Evolutionary conservation across 2,888 invertebrate species (phyloP).

Genomic region (Polydrusus tereticollis): DNA sequence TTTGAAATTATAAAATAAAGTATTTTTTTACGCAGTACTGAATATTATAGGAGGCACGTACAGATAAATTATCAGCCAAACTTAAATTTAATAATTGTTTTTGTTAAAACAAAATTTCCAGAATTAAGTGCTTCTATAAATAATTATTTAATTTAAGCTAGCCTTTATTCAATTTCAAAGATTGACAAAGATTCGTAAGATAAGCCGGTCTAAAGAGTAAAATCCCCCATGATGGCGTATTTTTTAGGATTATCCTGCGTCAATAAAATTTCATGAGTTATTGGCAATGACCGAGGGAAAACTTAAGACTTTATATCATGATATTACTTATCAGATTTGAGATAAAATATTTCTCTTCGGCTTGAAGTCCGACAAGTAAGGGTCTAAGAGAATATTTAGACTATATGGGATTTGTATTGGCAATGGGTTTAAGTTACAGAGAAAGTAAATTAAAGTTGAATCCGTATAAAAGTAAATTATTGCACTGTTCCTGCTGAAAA

Average conservation of each 20-base stretch:
- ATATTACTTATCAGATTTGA: conserved; percentile 24
- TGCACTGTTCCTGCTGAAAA: too few relatives aligned
- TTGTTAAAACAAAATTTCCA: too few relatives aligned
- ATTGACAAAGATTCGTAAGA: conserved; percentile 26
- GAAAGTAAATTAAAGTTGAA: neutral
- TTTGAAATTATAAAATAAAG: too few relatives aligned
- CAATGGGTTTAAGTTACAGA: neutral
- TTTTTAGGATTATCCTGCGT: conserved; percentile 47
- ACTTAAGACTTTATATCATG: conserved; percentile 12
- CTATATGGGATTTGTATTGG: neutral
- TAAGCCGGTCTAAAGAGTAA: conserved; percentile 16
- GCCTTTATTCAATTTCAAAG: conserved; percentile 22
- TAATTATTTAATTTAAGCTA: neutral
- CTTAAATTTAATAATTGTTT: too few relatives aligned
- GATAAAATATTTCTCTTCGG: conserved; percentile 22
- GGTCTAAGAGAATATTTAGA: neutral
- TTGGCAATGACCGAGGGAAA: conserved; percentile 22
- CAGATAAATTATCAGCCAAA: too few relatives aligned
- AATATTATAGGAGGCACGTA: too few relatives aligned
- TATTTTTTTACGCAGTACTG: too few relatives aligned
- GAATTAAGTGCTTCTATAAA: too few relatives aligned
- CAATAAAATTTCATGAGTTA: conserved; percentile 49
- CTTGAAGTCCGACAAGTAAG: neutral
- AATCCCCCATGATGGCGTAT: conserved; percentile 36
- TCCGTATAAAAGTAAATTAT: too few relatives aligned